Base-by-base conservation (phyloP, 1,140 invertebrate genomes). In the Artemia franciscana region DNA sequence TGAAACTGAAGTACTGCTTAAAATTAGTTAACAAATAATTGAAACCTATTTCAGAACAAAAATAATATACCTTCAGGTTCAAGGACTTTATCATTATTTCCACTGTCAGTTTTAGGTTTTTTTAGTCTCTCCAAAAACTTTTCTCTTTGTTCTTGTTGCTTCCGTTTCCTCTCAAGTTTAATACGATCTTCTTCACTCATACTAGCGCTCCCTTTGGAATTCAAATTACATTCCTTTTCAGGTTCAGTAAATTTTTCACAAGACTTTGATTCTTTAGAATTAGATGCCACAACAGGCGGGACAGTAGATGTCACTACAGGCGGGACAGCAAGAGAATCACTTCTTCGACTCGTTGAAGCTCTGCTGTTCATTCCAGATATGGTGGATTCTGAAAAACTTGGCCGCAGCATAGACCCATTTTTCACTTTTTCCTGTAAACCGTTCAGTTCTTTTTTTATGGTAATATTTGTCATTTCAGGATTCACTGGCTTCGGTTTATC, bases 141-240 rank as follows among this genome's bases (percentile, higher is more conserved):
- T 26, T 64, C 56, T 30, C 58, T 61, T 26, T 61, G 51, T 18
- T 64, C 59, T n/a, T 64, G 39, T 21, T 64, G 63, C 7, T 56
- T 56, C n/a, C 63, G 39, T 58, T 64, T 64, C 4, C 63, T 23
- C 57, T 64, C 63, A 26, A 64, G 25, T 18, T 30, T 26, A 5
- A 28, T 27, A 15, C 24, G 12, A 24, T 60, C 60, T 18, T 60
- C 60, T 18, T 18, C 23, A 60, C 27, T 57, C 26, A 12, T 39
- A 39, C 30, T 60, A 5, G 3, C 18, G 12, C 30, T 30, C 9
- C 7, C n/a, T 5, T 15, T n/a, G 2, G 9, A n/a, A 9, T 15
- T 30, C 18, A 23, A 4, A 12, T 24, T 18, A 18, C 23, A 3
- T 7, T 15, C 24, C 24, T 28, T 7, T 15, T 27, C 23, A 9